Evolutionary conservation across 2,797 vertebrate species (phyloP), one percentile per base, ranked within the genome.

Genomic region (Muscicapa comitata): DNA sequence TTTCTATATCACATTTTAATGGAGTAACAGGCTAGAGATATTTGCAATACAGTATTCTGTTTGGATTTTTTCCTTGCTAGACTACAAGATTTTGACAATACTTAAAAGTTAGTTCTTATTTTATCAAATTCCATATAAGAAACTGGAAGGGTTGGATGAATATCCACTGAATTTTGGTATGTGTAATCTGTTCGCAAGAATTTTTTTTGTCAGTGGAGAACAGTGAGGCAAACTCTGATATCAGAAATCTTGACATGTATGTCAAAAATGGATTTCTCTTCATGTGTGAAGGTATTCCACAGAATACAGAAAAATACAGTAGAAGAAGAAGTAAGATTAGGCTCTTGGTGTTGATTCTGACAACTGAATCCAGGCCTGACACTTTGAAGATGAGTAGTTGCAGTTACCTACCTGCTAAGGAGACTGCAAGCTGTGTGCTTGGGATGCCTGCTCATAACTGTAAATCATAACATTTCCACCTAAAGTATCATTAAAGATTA

Each of bases 211-310:
- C 72, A 85, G 37, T 38, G 28, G 43, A 73, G 61, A 80, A 57
- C 20, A 67, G 33, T 74, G 53, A 93, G 66, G 65, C 93, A 93
- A 90, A 50, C 45, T 77, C 21, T 81, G 85, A 80, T 82, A 87
- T 83, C 93, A 67, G 73, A 95, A 96, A 96, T 80, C 71, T 83
- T 95, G 94, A 88, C 87, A 62, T 72, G 23, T 75, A 17, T 17
- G 48, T 95, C 95, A 93, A 83, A 94, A 92, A 72, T 13, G 9
- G 33, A 21, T 63, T 91, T 96, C 31, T 93, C 35, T 90, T 95
- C 35, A 38, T 90, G 73, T 82, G 43, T 6, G 2, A 91, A 71
- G 26, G 35, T 91, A n/a, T 67, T 91, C 38, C 79, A 82, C 26
- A 88, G 51, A 87, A 79, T 90, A 78, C 84, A 82, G 75, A 57